phyloP scores from a whole-genome alignment of 2,797 vertebrate species.

The Sebastes umbrosus region DNA sequence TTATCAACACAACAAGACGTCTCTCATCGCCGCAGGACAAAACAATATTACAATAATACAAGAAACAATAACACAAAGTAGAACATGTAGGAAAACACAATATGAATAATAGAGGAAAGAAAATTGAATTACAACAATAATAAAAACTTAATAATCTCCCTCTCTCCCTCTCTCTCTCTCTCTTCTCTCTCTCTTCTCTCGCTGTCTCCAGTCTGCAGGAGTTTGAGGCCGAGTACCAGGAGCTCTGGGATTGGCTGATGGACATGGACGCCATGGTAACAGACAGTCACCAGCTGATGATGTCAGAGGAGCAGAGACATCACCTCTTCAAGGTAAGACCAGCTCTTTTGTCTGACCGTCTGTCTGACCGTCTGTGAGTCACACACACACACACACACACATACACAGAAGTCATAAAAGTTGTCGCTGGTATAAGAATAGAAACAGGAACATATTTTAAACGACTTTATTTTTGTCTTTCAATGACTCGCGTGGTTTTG shows the following conservation, averaged over 20 bases:
- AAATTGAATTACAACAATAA: background rate
- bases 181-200: background rate
- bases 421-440: background rate
- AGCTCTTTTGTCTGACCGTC: background rate
- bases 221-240: slow-evolving; percentile 95
- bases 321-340: slow-evolving; percentile 94
- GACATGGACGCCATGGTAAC: slow-evolving; percentile 97
- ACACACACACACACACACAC: no score
- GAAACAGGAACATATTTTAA: background rate
- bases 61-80: background rate
- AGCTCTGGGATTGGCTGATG: slow-evolving; percentile 99
- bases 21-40: slow-evolving; percentile 13
- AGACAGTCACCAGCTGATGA: slow-evolving; percentile 96
- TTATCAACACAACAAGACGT: slow-evolving; percentile 23
- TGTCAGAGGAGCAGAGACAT: slow-evolving; percentile 97
- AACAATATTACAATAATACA: slow-evolving; percentile 4
- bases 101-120: background rate
- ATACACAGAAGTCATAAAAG: background rate
- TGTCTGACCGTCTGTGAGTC: background rate
- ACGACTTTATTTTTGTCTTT: background rate
- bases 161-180: slow-evolving; percentile 16
- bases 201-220: slow-evolving; percentile 90
- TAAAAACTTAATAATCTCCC: background rate
- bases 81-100: background rate
- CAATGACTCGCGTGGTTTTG: background rate